Percentiles rank a stretch among this genome's conserved stretches.
Conservation (phyloP, 2,797 vertebrate species). For the Poeciliopsis turneri region DNA sequence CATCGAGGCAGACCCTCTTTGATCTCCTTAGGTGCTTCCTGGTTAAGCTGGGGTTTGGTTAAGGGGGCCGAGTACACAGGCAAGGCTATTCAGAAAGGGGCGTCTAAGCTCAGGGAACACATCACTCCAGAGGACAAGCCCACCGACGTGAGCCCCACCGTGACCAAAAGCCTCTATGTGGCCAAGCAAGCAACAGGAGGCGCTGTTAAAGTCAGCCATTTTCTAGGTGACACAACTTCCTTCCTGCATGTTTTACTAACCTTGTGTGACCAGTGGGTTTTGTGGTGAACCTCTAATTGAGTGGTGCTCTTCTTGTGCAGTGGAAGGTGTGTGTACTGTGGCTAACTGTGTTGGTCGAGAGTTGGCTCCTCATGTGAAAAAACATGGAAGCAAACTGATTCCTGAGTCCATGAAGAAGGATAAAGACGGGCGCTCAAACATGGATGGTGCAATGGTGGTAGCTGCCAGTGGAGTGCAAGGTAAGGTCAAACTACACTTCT, state of each 20-base stretch:
- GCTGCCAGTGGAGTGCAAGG: conserved; percentile 97
- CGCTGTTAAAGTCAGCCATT: conserved; percentile 97
- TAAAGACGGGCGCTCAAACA: conserved; percentile 91
- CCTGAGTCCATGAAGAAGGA: conserved; percentile 96
- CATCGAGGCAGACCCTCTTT: not conserved
- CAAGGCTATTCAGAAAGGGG: conserved; percentile 95
- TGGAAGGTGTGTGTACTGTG: conserved; percentile 92
- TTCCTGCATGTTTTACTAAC: conserved; percentile 24
- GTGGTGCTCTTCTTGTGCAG: conserved; percentile 71
- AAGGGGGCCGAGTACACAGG: conserved; percentile 97
- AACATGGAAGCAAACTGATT: conserved; percentile 93
- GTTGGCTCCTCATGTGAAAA: conserved; percentile 95
- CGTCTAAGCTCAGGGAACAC: conserved; percentile 93
- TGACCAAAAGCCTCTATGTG: conserved; percentile 90
- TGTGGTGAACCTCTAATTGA: conserved; percentile 29
- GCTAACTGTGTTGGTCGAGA: conserved; percentile 91
- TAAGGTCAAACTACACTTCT: conserved; percentile 53
- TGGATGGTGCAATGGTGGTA: conserved; percentile 95
- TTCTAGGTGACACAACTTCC: conserved; percentile 84
- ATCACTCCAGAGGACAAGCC: conserved; percentile 97
- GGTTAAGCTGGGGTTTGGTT: conserved; percentile 96
- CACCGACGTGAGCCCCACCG: conserved; percentile 88
- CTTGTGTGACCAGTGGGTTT: conserved; percentile 19
- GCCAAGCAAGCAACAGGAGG: conserved; percentile 97
- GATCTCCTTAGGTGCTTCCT: conserved; percentile 88